Conservation (phyloP, 2,888 invertebrate species). For the Tetragonula carbonaria region DNA sequence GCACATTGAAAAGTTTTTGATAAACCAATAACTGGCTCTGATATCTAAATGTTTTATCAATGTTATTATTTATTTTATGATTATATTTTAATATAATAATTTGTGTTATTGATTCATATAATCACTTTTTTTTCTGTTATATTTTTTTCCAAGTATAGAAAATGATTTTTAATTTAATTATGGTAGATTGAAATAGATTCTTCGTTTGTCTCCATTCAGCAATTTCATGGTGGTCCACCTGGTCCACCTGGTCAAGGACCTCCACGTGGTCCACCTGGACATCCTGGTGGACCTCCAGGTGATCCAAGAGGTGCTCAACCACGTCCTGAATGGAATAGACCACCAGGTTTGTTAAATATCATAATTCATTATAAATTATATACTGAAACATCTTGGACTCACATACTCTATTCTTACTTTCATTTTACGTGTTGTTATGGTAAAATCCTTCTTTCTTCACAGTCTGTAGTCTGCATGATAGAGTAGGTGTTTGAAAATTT, state of each 20-base stretch:
- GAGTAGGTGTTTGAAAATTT: constrained; percentile 36
- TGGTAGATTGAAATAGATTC: constrained; percentile 45
- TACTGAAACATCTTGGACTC: constrained; percentile 71
- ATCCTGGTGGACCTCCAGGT: constrained; percentile 86
- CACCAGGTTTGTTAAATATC: constrained; percentile 85
- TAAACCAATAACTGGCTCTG: constrained; percentile 45
- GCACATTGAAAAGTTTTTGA: background rate
- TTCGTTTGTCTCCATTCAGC: constrained; percentile 73
- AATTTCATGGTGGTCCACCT: constrained; percentile 86
- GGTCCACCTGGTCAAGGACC: constrained; percentile 85
- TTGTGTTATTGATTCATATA: background rate
- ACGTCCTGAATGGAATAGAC: constrained; percentile 90
- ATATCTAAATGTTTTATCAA: constrained; percentile 14
- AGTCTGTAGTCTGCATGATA: constrained; percentile 61
- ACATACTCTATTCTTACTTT: constrained; percentile 27
- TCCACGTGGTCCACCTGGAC: constrained; percentile 84
- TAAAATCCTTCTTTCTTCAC: constrained; percentile 13
- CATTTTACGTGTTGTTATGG: constrained; percentile 20
- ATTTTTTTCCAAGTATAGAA: constrained; percentile 42
- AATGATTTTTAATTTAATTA: constrained; percentile 21
- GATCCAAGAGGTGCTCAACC: constrained; percentile 86
- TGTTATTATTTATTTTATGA: background rate
- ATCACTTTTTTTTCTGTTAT: constrained; percentile 50
- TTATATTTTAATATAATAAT: background rate
- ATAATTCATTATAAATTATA: background rate